Evolutionary conservation across 2,888 invertebrate genomes (phyloP).

Genomic region (Dynastes grantii): DNA sequence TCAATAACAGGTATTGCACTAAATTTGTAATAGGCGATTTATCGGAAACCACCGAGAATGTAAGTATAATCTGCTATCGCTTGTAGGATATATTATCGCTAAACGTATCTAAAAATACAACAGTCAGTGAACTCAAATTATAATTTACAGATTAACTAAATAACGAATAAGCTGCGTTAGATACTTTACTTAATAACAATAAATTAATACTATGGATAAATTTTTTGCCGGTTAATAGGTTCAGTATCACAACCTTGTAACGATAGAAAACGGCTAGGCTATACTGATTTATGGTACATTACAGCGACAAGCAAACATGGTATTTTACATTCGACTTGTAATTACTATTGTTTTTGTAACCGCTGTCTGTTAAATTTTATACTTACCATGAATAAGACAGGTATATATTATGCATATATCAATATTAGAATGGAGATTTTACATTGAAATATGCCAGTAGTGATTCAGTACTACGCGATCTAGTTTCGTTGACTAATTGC

Average conservation of each 20-base stretch:
- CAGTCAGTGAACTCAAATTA: conserved; percentile 6
- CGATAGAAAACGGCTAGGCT: conserved; percentile 27
- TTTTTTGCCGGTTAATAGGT: conserved; percentile 12
- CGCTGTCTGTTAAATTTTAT: conserved; percentile 29
- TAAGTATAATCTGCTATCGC: neutral
- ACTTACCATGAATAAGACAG: conserved; percentile 3
- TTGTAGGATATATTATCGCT: neutral
- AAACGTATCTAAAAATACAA: conserved; percentile 1
- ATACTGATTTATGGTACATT: conserved; percentile 17
- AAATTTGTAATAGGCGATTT: neutral
- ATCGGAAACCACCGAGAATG: neutral
- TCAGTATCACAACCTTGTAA: conserved; percentile 43
- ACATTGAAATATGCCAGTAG: neutral
- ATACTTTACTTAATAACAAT: conserved; percentile 28
- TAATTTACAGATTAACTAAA: conserved; percentile 10
- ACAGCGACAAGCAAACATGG: neutral
- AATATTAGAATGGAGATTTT: neutral
- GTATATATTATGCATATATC: neutral
- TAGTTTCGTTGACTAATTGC: too few species aligned
- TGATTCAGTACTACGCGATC: neutral
- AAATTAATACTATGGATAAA: conserved; percentile 13
- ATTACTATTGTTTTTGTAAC: conserved; percentile 35
- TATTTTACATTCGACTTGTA: conserved; percentile 19
- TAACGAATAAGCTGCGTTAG: neutral
- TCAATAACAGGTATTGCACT: too few species aligned